Evolutionary conservation across 2,797 vertebrate genomes (phyloP), one percentile per base, ranked within the genome.

Genomic region (Allenopithecus nigroviridis): DNA sequence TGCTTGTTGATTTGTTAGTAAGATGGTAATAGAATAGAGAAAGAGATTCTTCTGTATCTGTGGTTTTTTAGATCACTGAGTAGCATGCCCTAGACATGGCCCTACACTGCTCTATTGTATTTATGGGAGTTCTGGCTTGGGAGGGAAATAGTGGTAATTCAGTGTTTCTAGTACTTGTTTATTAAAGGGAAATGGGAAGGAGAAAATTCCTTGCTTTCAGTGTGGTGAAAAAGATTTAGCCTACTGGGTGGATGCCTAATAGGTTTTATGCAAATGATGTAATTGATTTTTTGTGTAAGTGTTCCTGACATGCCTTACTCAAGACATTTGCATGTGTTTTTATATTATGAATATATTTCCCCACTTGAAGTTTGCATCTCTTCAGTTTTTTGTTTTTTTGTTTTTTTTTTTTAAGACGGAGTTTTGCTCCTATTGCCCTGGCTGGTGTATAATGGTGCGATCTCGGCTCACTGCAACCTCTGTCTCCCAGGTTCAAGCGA

Each of bases 81-180:
- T 84, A 91, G 89, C 61, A 74, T 57, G 68, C 50, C 88, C 85
- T 94, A 92, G 84, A 93, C 57, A 13, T 76, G 92, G 81, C 89
- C 95, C 61, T 97, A 14, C 33, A 87, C 30, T 21, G 76, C 81
- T 12, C 87, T 85, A 9, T 97, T 98, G 94, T 97, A 39, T 95
- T 95, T 94, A 86, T 95, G 41, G 76, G 95, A 90, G 41, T 97
- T 96, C 78, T 96, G 97, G 95, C 94, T 97, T 97, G 91, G 92
- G 83, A 96, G 97, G 86, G 96, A 97, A 97, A 96, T 95, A 89
- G 89, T 97, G 85, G 92, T 88, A 96, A 97, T 97, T 98, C 92
- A 94, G 41, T 95, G 79, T 96, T 97, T 96, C 87, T 97, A 96
- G 94, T 88, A 89, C 83, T 97, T 98, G 95, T 96, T 98, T 98